These are phyloP conservation scores for Gonatopus flavifemur DNA, from an alignment of 1,140 invertebrate genomes.

Conservation along the genomic window DNA sequence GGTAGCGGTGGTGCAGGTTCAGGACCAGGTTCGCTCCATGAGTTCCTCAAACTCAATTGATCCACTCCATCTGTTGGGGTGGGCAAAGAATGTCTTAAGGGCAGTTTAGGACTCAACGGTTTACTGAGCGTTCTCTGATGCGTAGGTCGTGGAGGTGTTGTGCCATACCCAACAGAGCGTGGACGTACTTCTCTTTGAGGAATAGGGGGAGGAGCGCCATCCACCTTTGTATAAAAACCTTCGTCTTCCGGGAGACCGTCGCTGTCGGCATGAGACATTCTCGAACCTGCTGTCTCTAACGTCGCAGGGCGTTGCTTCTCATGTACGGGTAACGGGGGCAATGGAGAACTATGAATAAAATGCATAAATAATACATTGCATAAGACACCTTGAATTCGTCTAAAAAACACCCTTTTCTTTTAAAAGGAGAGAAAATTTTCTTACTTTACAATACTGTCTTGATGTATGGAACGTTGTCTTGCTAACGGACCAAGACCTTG, in stretches of 20 bases:
- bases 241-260: slow-evolving; percentile 48
- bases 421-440: too few species aligned
- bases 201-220: slow-evolving; percentile 60
- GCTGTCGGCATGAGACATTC: slow-evolving; percentile 45
- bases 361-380: too few species aligned
- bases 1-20: slow-evolving; percentile 66
- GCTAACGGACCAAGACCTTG: slow-evolving; percentile 68
- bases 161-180: slow-evolving; percentile 61
- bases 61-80: slow-evolving; percentile 53
- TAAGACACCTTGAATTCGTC: too few species aligned
- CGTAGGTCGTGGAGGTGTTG: slow-evolving; percentile 60
- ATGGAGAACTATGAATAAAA: slow-evolving; percentile 61
- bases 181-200: slow-evolving; percentile 62
- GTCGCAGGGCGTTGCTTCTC: slow-evolving; percentile 58
- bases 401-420: too few species aligned
- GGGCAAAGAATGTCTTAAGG: slow-evolving; percentile 59
- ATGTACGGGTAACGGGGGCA: slow-evolving; percentile 68
- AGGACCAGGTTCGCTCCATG: slow-evolving; percentile 62
- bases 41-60: slow-evolving; percentile 57
- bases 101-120: slow-evolving; percentile 62
- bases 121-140: slow-evolving; percentile 64
- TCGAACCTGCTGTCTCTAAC: slow-evolving; percentile 40
- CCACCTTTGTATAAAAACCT: slow-evolving; percentile 50
- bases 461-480: slow-evolving; percentile 64
- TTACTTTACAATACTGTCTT: slow-evolving; percentile 77